Conservation (phyloP, 2,888 invertebrate species). For the Sminthurides aquaticus region DNA sequence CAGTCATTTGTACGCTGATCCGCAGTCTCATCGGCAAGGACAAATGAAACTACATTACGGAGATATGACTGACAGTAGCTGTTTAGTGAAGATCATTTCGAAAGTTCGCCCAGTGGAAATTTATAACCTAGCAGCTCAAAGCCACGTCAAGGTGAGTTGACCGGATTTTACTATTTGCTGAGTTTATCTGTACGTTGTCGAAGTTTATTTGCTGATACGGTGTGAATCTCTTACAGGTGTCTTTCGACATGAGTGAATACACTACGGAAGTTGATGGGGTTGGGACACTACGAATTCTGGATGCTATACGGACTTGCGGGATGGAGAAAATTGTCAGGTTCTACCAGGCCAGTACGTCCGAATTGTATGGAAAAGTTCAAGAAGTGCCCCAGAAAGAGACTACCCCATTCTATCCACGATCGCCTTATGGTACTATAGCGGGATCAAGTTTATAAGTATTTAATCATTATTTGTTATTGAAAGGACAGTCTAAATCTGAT, state of each 20-base stretch:
- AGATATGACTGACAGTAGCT: constrained; percentile 96
- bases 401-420: constrained; percentile 92
- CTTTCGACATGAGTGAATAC: constrained; percentile 97
- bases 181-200: background rate
- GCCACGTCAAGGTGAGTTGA: constrained; percentile 97
- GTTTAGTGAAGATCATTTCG: constrained; percentile 77
- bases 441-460: background rate
- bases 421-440: constrained; percentile 76
- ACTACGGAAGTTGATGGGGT: constrained; percentile 96
- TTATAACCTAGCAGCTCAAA: constrained; percentile 97
- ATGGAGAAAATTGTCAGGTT: constrained; percentile 72
- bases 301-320: constrained; percentile 83
- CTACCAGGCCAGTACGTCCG: constrained; percentile 94
- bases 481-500: background rate
- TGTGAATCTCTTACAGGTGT: constrained; percentile 54
- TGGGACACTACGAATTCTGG: constrained; percentile 82
- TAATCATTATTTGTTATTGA: background rate
- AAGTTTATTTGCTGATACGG: background rate
- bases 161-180: constrained; percentile 7
- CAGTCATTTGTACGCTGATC: constrained; percentile 89
- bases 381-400: constrained; percentile 89
- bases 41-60: constrained; percentile 94
- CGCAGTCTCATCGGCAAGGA: constrained; percentile 77
- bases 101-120: constrained; percentile 80
- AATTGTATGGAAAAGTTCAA: constrained; percentile 85